Evolutionary conservation across 1,140 invertebrate species (phyloP).

Genomic region (Lasioglossum albipes): DNA sequence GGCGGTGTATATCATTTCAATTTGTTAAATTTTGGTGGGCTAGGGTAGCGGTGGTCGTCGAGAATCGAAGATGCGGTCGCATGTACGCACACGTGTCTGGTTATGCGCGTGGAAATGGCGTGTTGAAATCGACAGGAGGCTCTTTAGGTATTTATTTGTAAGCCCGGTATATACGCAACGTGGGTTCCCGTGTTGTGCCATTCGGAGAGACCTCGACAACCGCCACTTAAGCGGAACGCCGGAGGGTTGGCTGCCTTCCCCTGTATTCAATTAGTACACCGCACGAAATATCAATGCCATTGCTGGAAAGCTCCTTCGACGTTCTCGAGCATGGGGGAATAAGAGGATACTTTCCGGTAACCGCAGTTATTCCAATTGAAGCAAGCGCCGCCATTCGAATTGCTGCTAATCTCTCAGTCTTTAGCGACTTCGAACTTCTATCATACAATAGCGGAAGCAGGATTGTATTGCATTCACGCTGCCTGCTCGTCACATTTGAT

Average conservation of each 20-base stretch:
- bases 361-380: slow-evolving; percentile 18
- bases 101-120: slow-evolving; percentile 34
- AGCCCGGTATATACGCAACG: slow-evolving; percentile 49
- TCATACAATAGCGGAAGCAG: neutral
- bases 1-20: neutral
- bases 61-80: neutral
- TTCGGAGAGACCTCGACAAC: slow-evolving; percentile 61
- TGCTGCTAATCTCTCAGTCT: slow-evolving; percentile 24
- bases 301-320: slow-evolving; percentile 51
- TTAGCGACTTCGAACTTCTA: neutral
- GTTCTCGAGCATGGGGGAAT: slow-evolving; percentile 29
- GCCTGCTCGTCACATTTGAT: no score
- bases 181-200: slow-evolving; percentile 54
- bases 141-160: slow-evolving; percentile 59
- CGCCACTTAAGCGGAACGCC: slow-evolving; percentile 60
- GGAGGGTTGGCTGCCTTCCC: slow-evolving; percentile 55
- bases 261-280: slow-evolving; percentile 60
- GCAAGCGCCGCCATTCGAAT: neutral
- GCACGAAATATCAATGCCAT: slow-evolving; percentile 64
- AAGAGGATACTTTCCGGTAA: slow-evolving; percentile 38
- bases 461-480: no score
- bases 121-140: slow-evolving; percentile 50
- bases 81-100: neutral
- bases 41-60: neutral
- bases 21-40: neutral